Evolutionary conservation across 1,140 invertebrate genomes (phyloP).

Genomic region (Planococcus citri): DNA sequence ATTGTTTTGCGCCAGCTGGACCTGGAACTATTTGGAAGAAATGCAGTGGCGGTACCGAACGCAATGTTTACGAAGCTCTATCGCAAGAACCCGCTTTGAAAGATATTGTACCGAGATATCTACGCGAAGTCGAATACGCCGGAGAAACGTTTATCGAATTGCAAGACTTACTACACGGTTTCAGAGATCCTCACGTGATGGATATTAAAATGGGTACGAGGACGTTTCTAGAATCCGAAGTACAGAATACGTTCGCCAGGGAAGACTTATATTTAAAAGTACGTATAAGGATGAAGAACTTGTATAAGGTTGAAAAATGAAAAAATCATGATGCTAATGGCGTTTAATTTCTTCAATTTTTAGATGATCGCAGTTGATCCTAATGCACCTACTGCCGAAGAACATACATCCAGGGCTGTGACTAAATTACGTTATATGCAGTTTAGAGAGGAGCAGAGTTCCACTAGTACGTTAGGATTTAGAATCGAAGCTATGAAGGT

Average conservation of each 20-base stretch:
- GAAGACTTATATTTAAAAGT: constrained; percentile 68
- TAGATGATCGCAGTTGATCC: constrained; percentile 86
- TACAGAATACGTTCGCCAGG: constrained; percentile 64
- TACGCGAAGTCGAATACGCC: constrained; percentile 70
- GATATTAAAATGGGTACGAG: constrained; percentile 86
- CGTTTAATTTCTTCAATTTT: no score
- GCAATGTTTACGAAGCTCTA: constrained; percentile 66
- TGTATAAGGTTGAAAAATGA: not conserved
- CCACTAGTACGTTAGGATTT: constrained; percentile 83
- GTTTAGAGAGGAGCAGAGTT: constrained; percentile 86
- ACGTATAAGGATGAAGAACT: constrained; percentile 12
- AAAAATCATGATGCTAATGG: no score
- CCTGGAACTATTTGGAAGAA: constrained; percentile 46
- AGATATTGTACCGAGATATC: constrained; percentile 61
- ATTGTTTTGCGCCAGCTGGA: constrained; percentile 82
- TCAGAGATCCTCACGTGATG: constrained; percentile 76
- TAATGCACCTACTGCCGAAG: constrained; percentile 66
- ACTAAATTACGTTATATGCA: constrained; percentile 92
- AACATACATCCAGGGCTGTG: constrained; percentile 62
- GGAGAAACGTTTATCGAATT: constrained; percentile 82
- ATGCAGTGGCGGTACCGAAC: constrained; percentile 46
- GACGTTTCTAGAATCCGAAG: constrained; percentile 89
- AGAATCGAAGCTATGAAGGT: constrained; percentile 91
- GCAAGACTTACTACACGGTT: constrained; percentile 73
- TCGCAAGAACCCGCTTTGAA: constrained; percentile 58